Percentiles rank a stretch among this genome's conserved stretches.
Evolutionary conservation across 2,888 invertebrate species (phyloP).

Genomic region (Melitaea athalia): DNA sequence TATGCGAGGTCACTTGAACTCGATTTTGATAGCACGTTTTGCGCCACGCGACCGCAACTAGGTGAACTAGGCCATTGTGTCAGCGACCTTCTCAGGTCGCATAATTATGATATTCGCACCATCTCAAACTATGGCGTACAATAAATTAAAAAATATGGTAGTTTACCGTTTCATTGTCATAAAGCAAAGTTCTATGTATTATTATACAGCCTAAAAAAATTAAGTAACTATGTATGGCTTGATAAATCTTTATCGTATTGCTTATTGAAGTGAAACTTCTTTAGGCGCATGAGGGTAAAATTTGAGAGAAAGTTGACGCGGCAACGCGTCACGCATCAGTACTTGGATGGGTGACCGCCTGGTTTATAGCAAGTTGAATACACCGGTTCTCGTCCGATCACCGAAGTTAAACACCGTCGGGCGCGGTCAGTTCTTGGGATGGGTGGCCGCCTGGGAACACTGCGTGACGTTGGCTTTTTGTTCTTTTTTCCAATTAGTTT

Average conservation of each 20-base stretch:
- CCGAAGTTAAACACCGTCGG: constrained; percentile 53
- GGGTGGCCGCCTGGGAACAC: too few species aligned
- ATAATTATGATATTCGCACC: constrained; percentile 7
- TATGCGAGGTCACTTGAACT: constrained; percentile 3
- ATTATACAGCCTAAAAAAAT: too few species aligned
- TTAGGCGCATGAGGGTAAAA: too few species aligned
- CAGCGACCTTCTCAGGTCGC: constrained; percentile 28
- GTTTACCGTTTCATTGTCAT: neutral
- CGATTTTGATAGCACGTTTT: constrained; percentile 35
- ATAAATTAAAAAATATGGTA: neutral
- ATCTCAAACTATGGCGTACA: neutral
- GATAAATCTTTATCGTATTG: too few species aligned
- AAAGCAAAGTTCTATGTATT: neutral
- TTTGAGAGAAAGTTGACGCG: too few species aligned
- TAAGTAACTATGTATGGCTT: too few species aligned
- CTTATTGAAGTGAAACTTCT: too few species aligned
- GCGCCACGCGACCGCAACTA: constrained; percentile 33
- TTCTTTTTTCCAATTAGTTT: too few species aligned
- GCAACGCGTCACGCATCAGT: too few species aligned
- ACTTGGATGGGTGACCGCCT: too few species aligned
- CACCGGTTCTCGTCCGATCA: constrained; percentile 47
- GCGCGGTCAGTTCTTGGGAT: constrained; percentile 66
- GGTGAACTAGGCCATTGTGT: constrained; percentile 40
- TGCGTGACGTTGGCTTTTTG: too few species aligned
- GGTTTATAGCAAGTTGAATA: too few species aligned